These are phyloP conservation scores for Mesocentrotus franciscanus DNA, from an alignment of 53 echinoderm and acorn worm genomes.

Conservation along the genomic window DNA sequence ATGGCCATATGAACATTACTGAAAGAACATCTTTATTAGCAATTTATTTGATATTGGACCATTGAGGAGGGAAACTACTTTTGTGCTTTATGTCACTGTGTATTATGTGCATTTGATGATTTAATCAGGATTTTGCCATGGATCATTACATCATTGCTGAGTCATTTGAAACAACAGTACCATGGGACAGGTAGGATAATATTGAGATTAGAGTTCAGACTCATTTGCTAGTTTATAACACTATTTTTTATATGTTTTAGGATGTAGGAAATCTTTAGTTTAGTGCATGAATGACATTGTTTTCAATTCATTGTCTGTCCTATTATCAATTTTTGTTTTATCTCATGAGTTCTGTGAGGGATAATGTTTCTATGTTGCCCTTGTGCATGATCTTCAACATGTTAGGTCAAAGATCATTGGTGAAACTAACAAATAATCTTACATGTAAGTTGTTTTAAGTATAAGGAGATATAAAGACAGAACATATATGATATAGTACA, in stretches of 20 bases:
- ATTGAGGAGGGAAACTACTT: neutral
- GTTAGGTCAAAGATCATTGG: too few relatives aligned
- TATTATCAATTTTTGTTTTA: too few relatives aligned
- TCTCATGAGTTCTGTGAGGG: neutral
- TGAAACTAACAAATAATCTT: too few relatives aligned
- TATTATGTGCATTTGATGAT: slow-evolving; percentile 28
- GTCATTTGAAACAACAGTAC: slow-evolving; percentile 97
- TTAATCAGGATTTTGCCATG: slow-evolving; percentile 88
- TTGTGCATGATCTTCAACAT: too few relatives aligned
- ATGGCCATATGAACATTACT: too few relatives aligned
- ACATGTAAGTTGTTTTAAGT: too few relatives aligned
- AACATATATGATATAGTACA: too few relatives aligned
- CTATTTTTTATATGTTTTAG: neutral
- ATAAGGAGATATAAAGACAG: too few relatives aligned
- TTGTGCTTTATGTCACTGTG: neutral
- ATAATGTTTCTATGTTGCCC: neutral
- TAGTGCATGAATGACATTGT: neutral
- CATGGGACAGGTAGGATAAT: slow-evolving; percentile 90
- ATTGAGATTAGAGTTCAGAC: neutral
- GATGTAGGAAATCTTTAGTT: neutral
- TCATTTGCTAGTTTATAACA: neutral
- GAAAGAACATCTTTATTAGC: too few relatives aligned
- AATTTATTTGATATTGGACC: neutral
- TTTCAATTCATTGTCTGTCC: too few relatives aligned
- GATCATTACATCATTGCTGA: slow-evolving; percentile 95